phyloP scores from a whole-genome alignment of 2,797 vertebrate genomes.

The Urocyon cinereoargenteus region DNA sequence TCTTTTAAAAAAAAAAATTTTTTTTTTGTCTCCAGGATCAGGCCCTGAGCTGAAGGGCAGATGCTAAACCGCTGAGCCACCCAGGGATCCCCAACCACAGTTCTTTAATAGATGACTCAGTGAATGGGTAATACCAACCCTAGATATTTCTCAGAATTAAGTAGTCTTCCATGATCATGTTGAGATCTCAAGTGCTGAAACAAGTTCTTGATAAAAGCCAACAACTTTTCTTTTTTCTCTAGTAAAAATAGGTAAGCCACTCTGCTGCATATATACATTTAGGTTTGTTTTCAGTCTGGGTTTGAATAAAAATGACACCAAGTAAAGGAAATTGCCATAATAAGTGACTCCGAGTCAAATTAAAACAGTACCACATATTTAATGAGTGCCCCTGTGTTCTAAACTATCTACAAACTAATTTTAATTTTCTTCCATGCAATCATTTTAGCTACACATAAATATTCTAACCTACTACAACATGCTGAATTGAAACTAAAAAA shows the following conservation, averaged over 20 bases:
- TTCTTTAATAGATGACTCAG: constrained; percentile 1
- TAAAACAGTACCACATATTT: constrained; percentile 20
- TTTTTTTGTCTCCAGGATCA: too few relatives aligned
- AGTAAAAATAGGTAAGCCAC: constrained; percentile 41
- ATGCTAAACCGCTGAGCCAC: too few relatives aligned
- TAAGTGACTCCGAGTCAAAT: constrained; percentile 15
- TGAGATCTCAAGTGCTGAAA: constrained; percentile 26
- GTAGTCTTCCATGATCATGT: constrained; percentile 24
- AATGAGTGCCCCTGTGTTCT: neutral
- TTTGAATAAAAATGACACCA: constrained; percentile 33
- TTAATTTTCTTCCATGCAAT: constrained; percentile 41
- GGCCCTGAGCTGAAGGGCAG: too few relatives aligned
- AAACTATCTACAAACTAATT: constrained; percentile 48
- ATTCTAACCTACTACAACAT: constrained; percentile 41
- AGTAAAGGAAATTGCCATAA: constrained; percentile 43
- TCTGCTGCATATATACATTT: neutral
- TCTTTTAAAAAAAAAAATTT: neutral
- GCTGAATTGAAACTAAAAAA: constrained; percentile 40
- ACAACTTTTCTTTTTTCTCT: constrained; percentile 46
- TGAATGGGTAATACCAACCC: neutral
- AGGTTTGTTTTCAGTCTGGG: neutral
- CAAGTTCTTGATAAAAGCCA: constrained; percentile 27
- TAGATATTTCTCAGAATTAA: constrained; percentile 63
- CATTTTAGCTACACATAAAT: constrained; percentile 43
- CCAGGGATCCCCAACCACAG: neutral